These are phyloP conservation scores for Desmodus rotundus DNA, from an alignment of 2,113 vertebrate genomes.

Conservation along the genomic window DNA sequence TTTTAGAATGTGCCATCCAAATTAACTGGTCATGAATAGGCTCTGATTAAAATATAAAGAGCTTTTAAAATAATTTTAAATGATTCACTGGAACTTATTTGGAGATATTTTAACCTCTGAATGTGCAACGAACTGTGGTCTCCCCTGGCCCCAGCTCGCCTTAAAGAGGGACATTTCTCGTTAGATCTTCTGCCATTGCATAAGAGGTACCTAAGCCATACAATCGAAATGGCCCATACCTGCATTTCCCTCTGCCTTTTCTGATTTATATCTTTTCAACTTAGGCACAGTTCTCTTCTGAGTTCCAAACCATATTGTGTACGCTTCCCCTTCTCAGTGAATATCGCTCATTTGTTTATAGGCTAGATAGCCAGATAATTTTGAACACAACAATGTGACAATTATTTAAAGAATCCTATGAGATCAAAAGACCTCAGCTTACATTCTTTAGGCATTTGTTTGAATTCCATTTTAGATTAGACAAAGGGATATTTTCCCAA, in stretches of 20 bases:
- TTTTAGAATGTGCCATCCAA: slow-evolving; percentile 59
- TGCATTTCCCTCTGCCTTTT: neutral
- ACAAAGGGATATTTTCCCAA: slow-evolving; percentile 56
- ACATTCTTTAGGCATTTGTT: slow-evolving; percentile 65
- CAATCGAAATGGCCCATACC: neutral
- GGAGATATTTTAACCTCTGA: slow-evolving; percentile 52
- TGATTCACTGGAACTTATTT: slow-evolving; percentile 59
- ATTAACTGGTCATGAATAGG: slow-evolving; percentile 9
- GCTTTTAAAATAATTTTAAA: slow-evolving; percentile 49
- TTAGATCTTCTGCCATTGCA: neutral
- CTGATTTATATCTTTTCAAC: neutral
- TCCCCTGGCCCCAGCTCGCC: slow-evolving; percentile 33
- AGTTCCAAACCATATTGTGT: neutral
- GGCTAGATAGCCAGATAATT: slow-evolving; percentile 53
- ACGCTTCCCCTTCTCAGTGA: slow-evolving; percentile 44
- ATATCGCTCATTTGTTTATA: slow-evolving; percentile 27
- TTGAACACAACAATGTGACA: slow-evolving; percentile 62
- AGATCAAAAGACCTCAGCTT: slow-evolving; percentile 61
- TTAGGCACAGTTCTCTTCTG: neutral
- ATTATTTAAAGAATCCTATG: slow-evolving; percentile 66
- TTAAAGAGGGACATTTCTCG: neutral
- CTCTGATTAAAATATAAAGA: slow-evolving; percentile 40
- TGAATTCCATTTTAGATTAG: slow-evolving; percentile 69
- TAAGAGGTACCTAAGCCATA: neutral
- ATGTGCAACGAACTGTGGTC: neutral